A percentile compares a stretch with the other conserved stretches of the same genome.
These are phyloP conservation scores for Polypterus senegalus DNA, from an alignment of 2,113 vertebrate species.

Conservation along the genomic window DNA sequence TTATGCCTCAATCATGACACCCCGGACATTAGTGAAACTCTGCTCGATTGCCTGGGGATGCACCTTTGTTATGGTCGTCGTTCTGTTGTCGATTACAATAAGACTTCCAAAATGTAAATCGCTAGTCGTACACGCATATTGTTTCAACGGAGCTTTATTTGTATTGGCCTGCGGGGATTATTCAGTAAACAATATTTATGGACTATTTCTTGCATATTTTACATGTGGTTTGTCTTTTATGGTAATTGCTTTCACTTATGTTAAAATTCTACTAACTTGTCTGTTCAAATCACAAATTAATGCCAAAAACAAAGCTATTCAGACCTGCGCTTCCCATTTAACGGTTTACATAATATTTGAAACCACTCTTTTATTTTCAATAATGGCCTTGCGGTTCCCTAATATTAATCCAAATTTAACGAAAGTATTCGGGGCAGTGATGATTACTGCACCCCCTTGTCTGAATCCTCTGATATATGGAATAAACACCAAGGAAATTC, in stretches of 20 bases:
- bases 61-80: slow-evolving; percentile 21
- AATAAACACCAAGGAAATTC: too few species aligned
- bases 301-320: slow-evolving; percentile 25
- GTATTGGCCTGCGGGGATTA: slow-evolving; percentile 29
- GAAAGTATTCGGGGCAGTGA: slow-evolving; percentile 20
- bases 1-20: slow-evolving; percentile 36
- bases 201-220: slow-evolving; percentile 25
- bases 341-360: slow-evolving; percentile 25
- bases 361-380: neutral
- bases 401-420: slow-evolving; percentile 20
- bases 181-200: slow-evolving; percentile 24
- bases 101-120: slow-evolving; percentile 25
- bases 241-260: slow-evolving; percentile 32
- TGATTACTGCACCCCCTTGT: too few species aligned
- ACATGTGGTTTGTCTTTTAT: slow-evolving; percentile 25
- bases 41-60: slow-evolving; percentile 24
- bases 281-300: slow-evolving; percentile 8
- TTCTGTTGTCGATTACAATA: slow-evolving; percentile 27
- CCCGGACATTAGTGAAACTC: slow-evolving; percentile 19
- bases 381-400: slow-evolving; percentile 23
- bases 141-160: slow-evolving; percentile 33
- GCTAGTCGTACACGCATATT: slow-evolving; percentile 31
- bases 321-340: slow-evolving; percentile 31
- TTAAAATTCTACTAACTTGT: slow-evolving; percentile 24
- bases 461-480: too few species aligned